phyloP scores from a whole-genome alignment of 53 echinoderm and acorn worm genomes.

The Henricia sp. region DNA sequence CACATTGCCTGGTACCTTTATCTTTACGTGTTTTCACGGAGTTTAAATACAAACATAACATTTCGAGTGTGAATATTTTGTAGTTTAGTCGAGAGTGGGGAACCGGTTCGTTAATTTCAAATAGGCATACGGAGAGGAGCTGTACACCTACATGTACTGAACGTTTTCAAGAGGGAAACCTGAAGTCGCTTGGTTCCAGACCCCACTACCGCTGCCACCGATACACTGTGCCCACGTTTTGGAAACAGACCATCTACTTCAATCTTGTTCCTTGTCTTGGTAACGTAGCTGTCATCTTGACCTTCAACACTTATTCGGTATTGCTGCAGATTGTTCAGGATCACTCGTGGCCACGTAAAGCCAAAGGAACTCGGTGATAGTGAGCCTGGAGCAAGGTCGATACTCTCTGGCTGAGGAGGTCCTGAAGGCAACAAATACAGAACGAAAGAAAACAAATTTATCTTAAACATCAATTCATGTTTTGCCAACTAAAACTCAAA shows the following conservation, averaged over 20 bases:
- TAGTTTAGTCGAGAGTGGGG: too few species aligned
- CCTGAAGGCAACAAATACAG: neutral
- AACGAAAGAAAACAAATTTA: neutral
- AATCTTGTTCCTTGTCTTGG: constrained; percentile 8
- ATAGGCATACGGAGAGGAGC: too few species aligned
- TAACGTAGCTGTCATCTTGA: neutral
- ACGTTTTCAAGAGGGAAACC: neutral
- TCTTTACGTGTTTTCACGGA: too few species aligned
- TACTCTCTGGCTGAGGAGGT: neutral
- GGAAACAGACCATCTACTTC: constrained; percentile 2
- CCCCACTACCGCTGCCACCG: constrained; percentile 15
- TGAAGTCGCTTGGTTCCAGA: neutral
- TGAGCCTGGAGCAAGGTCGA: neutral
- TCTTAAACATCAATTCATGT: too few species aligned
- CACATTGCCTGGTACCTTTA: too few species aligned
- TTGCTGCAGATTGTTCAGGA: constrained; percentile 16
- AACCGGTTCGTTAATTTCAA: too few species aligned
- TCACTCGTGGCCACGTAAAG: neutral
- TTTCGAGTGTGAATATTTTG: too few species aligned
- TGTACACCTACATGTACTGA: too few species aligned
- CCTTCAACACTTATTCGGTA: neutral
- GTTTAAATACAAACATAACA: too few species aligned
- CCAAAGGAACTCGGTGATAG: neutral
- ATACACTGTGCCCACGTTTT: too few species aligned
- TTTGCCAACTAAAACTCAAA: too few species aligned